Base-by-base conservation (phyloP, 35 echinoderm and acorn worm genomes). In the Strongylocentrotus purpuratus region DNA sequence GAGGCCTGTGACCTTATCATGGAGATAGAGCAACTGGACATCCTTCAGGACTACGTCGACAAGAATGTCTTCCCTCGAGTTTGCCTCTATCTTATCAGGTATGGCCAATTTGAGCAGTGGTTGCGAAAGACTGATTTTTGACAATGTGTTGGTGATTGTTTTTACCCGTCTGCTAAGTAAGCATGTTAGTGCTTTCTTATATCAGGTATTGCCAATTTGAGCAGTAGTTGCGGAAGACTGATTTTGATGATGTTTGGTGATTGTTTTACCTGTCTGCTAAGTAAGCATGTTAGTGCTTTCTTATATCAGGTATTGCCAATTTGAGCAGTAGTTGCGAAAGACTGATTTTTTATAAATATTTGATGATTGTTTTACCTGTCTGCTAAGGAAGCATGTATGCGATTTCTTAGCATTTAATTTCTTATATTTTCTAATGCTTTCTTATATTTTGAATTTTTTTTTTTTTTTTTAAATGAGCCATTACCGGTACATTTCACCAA, bases 1-100 rank as follows among this genome's bases (percentile, higher is more conserved):
- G 98, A 99, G 86, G 98, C 98, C 28, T 99, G 98, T 88, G 98
- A 99, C 71, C 97, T 99, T 0, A 95, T 99, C 2, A 99, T 99
- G 98, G 98, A 99, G 96, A 97, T 99, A 10, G 98, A 99, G 48
- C 96, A 96, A 31, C 90, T 99, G 33, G 98, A 99, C 41, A 85
- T 97, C 2, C 85, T 99, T 85, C 96, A 99, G 50, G 86, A 96
- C 28, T 99, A 96, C 95, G 98, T 99, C 9, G 98, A 99, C 45
- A 91, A 96, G 90, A 96, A 96, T 87, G 97, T 95, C 4, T 99
- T 96, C 32, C 96, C 97, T 2, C 94, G 97, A 50, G 98, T 99
- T 45, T 99, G 98, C 85, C 94, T 99, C 18, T 99, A 99, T 92
- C 94, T 99, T 7, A 91, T 95, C 65, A 99, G 98, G 98, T 99